Evolutionary conservation across 2,113 vertebrate species (phyloP), one percentile per base, ranked within the genome.

Genomic region (Eulemur rufifrons): DNA sequence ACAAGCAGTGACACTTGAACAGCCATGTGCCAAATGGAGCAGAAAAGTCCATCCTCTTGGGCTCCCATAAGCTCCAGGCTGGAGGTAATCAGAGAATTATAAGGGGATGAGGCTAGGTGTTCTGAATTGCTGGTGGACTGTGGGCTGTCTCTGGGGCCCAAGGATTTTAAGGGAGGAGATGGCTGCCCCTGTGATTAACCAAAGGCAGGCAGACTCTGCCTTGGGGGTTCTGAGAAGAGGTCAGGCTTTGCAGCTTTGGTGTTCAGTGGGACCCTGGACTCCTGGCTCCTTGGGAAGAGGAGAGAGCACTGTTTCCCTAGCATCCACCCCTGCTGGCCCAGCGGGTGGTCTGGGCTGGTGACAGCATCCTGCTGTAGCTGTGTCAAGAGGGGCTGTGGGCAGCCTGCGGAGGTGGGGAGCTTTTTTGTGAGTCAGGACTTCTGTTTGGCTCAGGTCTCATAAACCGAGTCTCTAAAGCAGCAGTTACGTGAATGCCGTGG

Each of bases 401-500:
- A 78, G 82, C 27, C 34, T 74, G 0, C 3, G 6, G 88, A 81
- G 34, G 73, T 71, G 68, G 86, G 69, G 64, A 42, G 2, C 20
- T 23, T 82, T 74, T 84, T 29, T 95, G 20, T 88, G 94, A 87
- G 47, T 92, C 39, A 50, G 71, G 34, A 25, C 59, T 69, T 54
- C 23, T 81, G 23, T 63, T 50, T 86, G 73, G 45, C 66, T 89
- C 81, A 85, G 78, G 64, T 91, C 32, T 95, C 71, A 34, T 69
- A 86, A 59, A 54, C 25, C n/a, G 34, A 4, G 25, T 69, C 59
- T 71, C 42, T 21, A 74, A 23, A 86, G 52, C 27, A 69, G 82
- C 34, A 21, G 63, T 23, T 77, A 0, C 5, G 0, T 56, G 68
- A 64, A 32, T 0, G 3, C 59, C 14, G 0, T 37, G 34, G 89